phyloP scores from a whole-genome alignment of 30 jellyfish, hydroid and myxozoan genomes.

The Aurelia coerulea region DNA sequence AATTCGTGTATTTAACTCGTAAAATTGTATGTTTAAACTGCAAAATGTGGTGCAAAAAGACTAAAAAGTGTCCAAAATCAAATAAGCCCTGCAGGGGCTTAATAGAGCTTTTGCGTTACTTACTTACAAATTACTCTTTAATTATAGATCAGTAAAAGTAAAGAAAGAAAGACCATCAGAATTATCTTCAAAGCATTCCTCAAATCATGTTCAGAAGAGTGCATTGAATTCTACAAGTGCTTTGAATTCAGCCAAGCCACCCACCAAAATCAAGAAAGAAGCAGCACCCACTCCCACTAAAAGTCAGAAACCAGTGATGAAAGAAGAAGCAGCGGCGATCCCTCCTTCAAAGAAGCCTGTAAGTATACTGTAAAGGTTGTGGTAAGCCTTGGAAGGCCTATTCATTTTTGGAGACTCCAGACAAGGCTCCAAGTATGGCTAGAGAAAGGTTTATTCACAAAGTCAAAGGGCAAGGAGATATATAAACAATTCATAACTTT shows the following conservation, averaged over 20 bases:
- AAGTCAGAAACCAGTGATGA: conserved; percentile 10
- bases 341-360: conserved; percentile 23
- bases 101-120: no score
- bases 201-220: not conserved
- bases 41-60: no score
- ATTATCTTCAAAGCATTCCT: not conserved
- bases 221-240: conserved; percentile 60
- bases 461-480: no score
- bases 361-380: not conserved
- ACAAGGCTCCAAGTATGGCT: not conserved
- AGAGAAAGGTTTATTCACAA: not conserved
- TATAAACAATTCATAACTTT: no score
- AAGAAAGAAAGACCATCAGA: conserved; percentile 8
- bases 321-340: not conserved
- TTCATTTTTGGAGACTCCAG: not conserved
- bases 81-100: no score
- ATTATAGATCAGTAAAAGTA: not conserved
- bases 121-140: no score
- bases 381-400: not conserved
- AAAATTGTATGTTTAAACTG: no score
- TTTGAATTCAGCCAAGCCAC: conserved; percentile 26
- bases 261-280: conserved; percentile 42
- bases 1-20: no score
- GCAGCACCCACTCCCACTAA: conserved; percentile 3
- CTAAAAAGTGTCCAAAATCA: no score